Conservation (phyloP, 2,888 invertebrate species). For the Ophion obscuratus region DNA sequence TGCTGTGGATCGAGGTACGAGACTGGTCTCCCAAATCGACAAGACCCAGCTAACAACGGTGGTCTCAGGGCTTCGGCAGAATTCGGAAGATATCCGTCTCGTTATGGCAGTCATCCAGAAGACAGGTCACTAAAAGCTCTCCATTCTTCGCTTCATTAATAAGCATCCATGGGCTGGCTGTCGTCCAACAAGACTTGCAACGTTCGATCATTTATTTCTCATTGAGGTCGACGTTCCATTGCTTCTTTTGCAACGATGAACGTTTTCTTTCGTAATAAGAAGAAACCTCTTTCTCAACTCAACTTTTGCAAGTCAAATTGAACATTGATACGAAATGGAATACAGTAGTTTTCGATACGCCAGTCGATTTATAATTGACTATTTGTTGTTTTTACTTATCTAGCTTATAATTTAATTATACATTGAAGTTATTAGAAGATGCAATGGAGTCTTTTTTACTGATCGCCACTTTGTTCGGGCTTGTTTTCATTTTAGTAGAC, state of each 20-base stretch:
- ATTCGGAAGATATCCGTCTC: constrained; percentile 69
- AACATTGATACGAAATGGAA: background rate
- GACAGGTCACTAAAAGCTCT: constrained; percentile 72
- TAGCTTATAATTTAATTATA: background rate
- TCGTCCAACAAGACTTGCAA: constrained; percentile 37
- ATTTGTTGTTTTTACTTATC: background rate
- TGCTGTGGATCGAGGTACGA: constrained; percentile 75
- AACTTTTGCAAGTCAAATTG: background rate
- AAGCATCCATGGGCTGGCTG: constrained; percentile 37
- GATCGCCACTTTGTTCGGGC: background rate
- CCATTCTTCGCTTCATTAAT: constrained; percentile 36
- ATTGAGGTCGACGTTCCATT: background rate
- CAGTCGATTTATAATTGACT: background rate
- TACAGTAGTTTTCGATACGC: background rate
- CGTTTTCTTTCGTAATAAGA: background rate
- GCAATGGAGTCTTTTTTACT: background rate
- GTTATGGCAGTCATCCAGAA: constrained; percentile 73
- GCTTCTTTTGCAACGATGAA: background rate
- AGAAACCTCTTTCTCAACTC: background rate
- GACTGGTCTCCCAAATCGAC: constrained; percentile 63
- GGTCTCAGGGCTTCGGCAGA: constrained; percentile 63
- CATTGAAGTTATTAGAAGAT: background rate
- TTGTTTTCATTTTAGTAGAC: constrained; percentile 28
- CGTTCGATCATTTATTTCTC: constrained; percentile 23
- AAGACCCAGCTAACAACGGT: constrained; percentile 52